Evolutionary conservation across 2,113 vertebrate species (phyloP).

Genomic region (Reinhardtius hippoglossoides): DNA sequence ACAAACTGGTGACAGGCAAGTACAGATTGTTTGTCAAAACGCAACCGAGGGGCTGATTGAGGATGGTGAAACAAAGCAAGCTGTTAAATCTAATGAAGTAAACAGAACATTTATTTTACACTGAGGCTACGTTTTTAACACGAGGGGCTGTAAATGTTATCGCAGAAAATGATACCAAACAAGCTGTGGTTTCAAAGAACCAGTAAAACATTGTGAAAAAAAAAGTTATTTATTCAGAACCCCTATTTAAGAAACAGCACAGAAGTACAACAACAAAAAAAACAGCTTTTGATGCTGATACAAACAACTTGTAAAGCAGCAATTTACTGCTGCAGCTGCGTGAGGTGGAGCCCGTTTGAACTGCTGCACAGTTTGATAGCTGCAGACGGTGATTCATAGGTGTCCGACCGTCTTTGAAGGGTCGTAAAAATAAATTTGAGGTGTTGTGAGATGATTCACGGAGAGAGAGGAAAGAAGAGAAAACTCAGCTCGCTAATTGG

Average conservation of each 20-base stretch:
- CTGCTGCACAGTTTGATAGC: too few species aligned
- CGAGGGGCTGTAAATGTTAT: neutral
- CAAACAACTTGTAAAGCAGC: too few species aligned
- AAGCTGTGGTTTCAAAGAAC: neutral
- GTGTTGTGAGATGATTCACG: too few species aligned
- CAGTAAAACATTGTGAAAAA: neutral
- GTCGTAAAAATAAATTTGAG: too few species aligned
- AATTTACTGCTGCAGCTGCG: too few species aligned
- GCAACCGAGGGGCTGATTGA: constrained; percentile 1
- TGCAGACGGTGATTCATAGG: too few species aligned
- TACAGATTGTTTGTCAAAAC: neutral
- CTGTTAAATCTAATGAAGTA: constrained; percentile 22
- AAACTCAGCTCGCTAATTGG: too few species aligned
- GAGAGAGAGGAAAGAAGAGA: too few species aligned
- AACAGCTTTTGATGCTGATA: too few species aligned
- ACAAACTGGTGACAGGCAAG: constrained; percentile 2
- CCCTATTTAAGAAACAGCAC: neutral
- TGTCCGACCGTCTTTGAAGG: too few species aligned
- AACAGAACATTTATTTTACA: neutral
- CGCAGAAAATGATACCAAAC: neutral
- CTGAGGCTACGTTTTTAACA: neutral
- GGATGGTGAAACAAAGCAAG: constrained; percentile 11
- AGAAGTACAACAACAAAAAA: too few species aligned
- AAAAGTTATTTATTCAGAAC: neutral
- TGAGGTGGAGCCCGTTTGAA: too few species aligned